Percentiles rank a stretch among this genome's conserved stretches.
These are phyloP conservation scores for Liodrosophila aerea DNA, from an alignment of 2,888 invertebrate genomes.

Conservation along the genomic window DNA sequence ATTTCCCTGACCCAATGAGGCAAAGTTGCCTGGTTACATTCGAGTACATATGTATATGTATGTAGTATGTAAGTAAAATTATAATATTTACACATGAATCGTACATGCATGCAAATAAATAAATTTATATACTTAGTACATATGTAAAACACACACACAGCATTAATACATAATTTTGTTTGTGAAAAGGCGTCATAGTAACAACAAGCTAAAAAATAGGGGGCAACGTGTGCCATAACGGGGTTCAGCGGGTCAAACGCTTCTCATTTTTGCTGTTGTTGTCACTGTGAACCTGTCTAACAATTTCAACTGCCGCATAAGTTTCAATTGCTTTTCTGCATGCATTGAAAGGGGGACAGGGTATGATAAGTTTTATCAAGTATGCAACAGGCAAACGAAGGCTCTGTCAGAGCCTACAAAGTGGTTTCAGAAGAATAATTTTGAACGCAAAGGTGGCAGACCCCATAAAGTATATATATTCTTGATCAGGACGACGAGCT, in stretches of 20 bases:
- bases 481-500: too few relatives aligned
- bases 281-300: constrained; percentile 25
- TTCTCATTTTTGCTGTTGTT: constrained; percentile 15
- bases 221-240: constrained; percentile 33
- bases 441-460: too few relatives aligned
- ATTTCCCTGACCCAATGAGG: constrained; percentile 33
- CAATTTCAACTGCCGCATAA: constrained; percentile 42
- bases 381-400: too few relatives aligned
- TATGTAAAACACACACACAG: constrained; percentile 1
- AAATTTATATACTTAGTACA: not conserved
- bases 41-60: constrained; percentile 1
- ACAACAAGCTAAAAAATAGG: constrained; percentile 30
- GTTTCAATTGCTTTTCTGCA: constrained; percentile 35
- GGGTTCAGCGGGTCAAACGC: constrained; percentile 50
- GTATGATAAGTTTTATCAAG: constrained; percentile 14
- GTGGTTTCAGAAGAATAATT: too few relatives aligned
- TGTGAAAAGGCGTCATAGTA: constrained; percentile 53
- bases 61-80: too few relatives aligned
- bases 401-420: too few relatives aligned
- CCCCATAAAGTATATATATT: too few relatives aligned
- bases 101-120: constrained; percentile 4
- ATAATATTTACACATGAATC: too few relatives aligned
- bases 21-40: constrained; percentile 49
- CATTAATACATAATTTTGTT: constrained; percentile 53
- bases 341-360: constrained; percentile 1